Percentiles rank a stretch among this genome's conserved stretches.
Evolutionary conservation across 1,140 invertebrate species (phyloP).

Genomic region (Bilobella aurantiaca): DNA sequence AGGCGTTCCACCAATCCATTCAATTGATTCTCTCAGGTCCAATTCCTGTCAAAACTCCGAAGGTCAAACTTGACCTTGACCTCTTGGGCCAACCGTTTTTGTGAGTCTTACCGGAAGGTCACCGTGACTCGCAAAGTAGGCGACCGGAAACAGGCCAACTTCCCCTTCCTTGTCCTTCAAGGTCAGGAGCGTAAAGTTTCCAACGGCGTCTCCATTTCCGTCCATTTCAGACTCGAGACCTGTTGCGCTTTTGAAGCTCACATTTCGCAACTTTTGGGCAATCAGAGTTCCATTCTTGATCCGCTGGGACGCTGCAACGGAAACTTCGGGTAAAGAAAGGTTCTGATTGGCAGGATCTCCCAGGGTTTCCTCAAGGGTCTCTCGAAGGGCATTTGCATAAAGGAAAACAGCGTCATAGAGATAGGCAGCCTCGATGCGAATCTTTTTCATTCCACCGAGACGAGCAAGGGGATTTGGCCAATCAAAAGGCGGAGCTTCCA

Average conservation of each 20-base stretch:
- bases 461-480: constrained; percentile 64
- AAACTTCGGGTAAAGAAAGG: background rate
- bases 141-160: constrained; percentile 66
- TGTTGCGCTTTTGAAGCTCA: constrained; percentile 69
- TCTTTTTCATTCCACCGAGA: constrained; percentile 60
- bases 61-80: too few relatives aligned
- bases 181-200: constrained; percentile 86
- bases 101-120: constrained; percentile 39
- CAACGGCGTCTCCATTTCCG: constrained; percentile 85
- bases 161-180: constrained; percentile 44
- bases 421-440: constrained; percentile 73
- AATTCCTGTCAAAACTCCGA: constrained; percentile 54
- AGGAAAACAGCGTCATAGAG: constrained; percentile 81
- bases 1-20: constrained; percentile 63
- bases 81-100: too few relatives aligned
- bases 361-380: constrained; percentile 50
- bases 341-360: background rate
- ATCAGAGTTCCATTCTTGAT: constrained; percentile 22
- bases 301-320: too few relatives aligned
- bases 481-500: constrained; percentile 70
- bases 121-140: constrained; percentile 45
- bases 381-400: constrained; percentile 63
- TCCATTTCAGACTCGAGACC: constrained; percentile 83
- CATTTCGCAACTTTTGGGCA: constrained; percentile 22
- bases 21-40: constrained; percentile 53